A percentile compares a stretch with the other conserved stretches of the same genome.
These are phyloP conservation scores for Limnephilus marmoratus DNA, from an alignment of 2,888 invertebrate species.

Conservation along the genomic window DNA sequence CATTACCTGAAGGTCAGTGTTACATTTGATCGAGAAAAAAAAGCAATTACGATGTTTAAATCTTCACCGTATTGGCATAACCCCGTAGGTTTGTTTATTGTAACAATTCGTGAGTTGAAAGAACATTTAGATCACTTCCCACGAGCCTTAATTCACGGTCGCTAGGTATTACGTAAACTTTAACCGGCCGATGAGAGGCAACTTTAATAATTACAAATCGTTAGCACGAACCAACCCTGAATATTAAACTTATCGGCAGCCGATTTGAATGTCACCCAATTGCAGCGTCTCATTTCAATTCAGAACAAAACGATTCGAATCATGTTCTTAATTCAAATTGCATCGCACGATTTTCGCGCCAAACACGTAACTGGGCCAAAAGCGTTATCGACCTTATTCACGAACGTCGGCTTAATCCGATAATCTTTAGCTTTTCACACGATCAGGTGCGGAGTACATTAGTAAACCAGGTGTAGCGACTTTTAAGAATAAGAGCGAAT, in stretches of 20 bases:
- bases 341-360: slow-evolving; percentile 63
- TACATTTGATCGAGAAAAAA: neutral
- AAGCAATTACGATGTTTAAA: neutral
- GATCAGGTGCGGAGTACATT: slow-evolving; percentile 47
- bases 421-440: slow-evolving; percentile 56
- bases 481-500: slow-evolving; percentile 61
- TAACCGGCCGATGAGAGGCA: slow-evolving; percentile 19
- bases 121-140: slow-evolving; percentile 41
- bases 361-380: slow-evolving; percentile 65
- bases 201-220: slow-evolving; percentile 13
- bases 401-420: slow-evolving; percentile 55
- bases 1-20: neutral
- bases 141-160: slow-evolving; percentile 17
- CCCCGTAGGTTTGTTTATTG: neutral
- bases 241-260: slow-evolving; percentile 26
- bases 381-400: slow-evolving; percentile 60
- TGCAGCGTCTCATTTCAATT: slow-evolving; percentile 60
- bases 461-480: slow-evolving; percentile 40
- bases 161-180: slow-evolving; percentile 22
- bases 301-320: slow-evolving; percentile 58
- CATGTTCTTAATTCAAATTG: slow-evolving; percentile 63
- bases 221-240: slow-evolving; percentile 48
- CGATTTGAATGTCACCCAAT: slow-evolving; percentile 62
- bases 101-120: slow-evolving; percentile 19
- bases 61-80: neutral